Base-by-base conservation (phyloP, 2,113 vertebrate genomes). In the Grallaria varia region DNA sequence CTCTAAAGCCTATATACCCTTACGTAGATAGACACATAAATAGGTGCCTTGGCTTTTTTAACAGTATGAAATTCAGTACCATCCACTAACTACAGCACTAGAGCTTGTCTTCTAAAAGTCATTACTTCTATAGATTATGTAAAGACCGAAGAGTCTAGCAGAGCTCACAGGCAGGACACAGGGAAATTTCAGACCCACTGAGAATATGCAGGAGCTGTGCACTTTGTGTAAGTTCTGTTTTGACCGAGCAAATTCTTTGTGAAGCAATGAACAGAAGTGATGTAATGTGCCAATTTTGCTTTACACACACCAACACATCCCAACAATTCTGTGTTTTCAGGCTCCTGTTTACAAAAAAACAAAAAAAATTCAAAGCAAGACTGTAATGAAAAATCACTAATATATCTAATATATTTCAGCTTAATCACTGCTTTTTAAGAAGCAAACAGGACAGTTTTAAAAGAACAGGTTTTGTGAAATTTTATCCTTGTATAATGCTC, bases 151-250 rank as follows among this genome's bases (percentile, higher is more conserved):
- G 8, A 66, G 31, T 67, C 31, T 39, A 52, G 42, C 23, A 90
- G 47, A 67, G 31, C 30, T 67, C 60, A 44, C 27, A 73, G 27
- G 30, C 37, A 84, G 62, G 56, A 82, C 7, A 11, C 7, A 31
- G 17, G 15, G 47, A 62, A n/a, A 84, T 67, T 78, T 72, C 52
- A 63, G 33, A 56, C 7, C 7, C 24, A 47, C 9, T 0, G 0
- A 53, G 30, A 91, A 47, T 7, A 69, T 0, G 0, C 10, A 58
- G 23, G 39, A 63, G 23, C 14, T 19, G 9, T 7, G 24, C 22
- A 49, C 44, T 40, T 52, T 33, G 6, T 33, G 10, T 18, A 35
- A 89, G 55, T 23, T 73, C 28, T 68, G 37, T 23, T 94, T 45
- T 77, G n/a, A 89, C 18, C 68, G 10, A 74, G 37, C 28, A 93